A percentile compares a stretch with the other conserved stretches of the same genome.
phyloP scores from a whole-genome alignment of 2,113 vertebrate genomes.

The Hippocampus abdominalis region DNA sequence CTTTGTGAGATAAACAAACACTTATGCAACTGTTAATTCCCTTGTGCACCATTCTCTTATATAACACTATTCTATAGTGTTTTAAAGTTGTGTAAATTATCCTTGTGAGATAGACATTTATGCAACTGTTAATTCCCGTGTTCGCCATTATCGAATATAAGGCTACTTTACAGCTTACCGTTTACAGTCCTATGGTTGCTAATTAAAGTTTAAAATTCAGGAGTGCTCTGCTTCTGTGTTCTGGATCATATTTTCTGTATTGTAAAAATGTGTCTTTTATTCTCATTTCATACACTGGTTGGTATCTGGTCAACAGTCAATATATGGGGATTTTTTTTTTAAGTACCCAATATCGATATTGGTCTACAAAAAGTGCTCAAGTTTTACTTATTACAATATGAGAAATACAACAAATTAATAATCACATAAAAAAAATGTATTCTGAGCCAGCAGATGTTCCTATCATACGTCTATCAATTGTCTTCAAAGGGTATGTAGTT shows the following conservation, averaged over 20 bases:
- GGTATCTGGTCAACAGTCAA: not conserved
- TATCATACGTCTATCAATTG: too few relatives aligned
- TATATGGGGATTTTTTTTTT: too few relatives aligned
- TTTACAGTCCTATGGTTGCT: not conserved
- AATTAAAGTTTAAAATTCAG: not conserved
- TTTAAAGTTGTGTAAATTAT: conserved; percentile 1
- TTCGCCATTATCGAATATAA: not conserved
- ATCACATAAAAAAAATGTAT: too few relatives aligned
- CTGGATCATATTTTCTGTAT: not conserved
- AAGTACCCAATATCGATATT: too few relatives aligned
- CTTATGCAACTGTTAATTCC: not conserved
- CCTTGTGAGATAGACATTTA: not conserved
- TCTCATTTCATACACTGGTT: not conserved
- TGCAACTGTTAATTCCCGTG: not conserved
- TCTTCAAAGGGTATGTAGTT: too few relatives aligned
- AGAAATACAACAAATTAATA: too few relatives aligned
- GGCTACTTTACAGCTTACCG: not conserved
- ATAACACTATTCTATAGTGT: not conserved
- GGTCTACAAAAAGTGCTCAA: too few relatives aligned
- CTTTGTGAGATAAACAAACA: not conserved
- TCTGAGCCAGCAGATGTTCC: too few relatives aligned
- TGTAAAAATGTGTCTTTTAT: not conserved
- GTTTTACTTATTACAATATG: too few relatives aligned
- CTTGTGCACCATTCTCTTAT: not conserved
- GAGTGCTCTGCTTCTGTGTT: not conserved